Evolutionary conservation across 2,113 vertebrate species (phyloP).

Genomic region (Forbesichthys papilliferus): DNA sequence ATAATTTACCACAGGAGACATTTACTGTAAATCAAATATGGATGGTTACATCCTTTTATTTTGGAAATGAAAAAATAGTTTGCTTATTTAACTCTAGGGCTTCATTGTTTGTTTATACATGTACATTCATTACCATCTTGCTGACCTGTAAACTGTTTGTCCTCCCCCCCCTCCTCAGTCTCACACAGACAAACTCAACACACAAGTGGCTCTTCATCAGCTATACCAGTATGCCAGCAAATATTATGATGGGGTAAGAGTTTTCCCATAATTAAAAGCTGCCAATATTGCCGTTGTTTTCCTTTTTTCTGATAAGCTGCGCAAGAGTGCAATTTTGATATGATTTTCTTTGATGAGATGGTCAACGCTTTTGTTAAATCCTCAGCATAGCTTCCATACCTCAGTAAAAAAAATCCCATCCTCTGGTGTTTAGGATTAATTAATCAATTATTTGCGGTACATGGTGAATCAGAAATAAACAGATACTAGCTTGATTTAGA

Average conservation of each 20-base stretch:
- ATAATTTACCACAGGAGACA: too few relatives aligned
- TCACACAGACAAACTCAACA: constrained; percentile 96
- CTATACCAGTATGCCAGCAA: constrained; percentile 98
- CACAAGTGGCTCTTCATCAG: constrained; percentile 93
- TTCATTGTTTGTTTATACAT: not conserved
- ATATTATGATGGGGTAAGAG: constrained; percentile 95
- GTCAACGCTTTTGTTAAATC: too few relatives aligned
- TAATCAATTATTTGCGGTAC: constrained; percentile 48
- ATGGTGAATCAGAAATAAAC: constrained; percentile 61
- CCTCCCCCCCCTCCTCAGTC: constrained; percentile 75
- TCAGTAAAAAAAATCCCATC: too few relatives aligned
- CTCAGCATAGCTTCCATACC: too few relatives aligned
- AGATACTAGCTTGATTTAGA: constrained; percentile 38
- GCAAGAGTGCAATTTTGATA: too few relatives aligned
- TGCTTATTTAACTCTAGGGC: not conserved
- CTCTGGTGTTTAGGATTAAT: too few relatives aligned
- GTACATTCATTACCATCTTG: not conserved
- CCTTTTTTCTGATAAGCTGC: not conserved
- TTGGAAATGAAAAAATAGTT: not conserved
- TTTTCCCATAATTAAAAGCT: constrained; percentile 12
- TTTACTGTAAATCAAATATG: too few relatives aligned
- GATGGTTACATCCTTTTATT: not conserved
- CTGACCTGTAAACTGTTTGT: constrained; percentile 42
- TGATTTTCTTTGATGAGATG: too few relatives aligned
- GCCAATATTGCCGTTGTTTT: not conserved